Evolutionary conservation across 2,888 invertebrate species (phyloP), one percentile per base, ranked within the genome.

Genomic region (Seira ritae): DNA sequence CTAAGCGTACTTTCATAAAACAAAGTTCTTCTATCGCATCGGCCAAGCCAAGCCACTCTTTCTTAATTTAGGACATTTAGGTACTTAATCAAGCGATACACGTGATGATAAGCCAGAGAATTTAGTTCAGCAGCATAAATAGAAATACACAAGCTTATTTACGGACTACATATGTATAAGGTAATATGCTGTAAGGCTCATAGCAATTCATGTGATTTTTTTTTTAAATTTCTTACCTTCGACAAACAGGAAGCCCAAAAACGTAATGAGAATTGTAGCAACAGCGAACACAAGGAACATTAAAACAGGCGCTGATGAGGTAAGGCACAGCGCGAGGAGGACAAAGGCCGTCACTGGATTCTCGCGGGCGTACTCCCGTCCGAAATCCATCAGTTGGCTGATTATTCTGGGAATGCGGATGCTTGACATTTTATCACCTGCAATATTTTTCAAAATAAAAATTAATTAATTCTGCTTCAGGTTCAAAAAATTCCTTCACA

Each of bases 241-340:
- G 12, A 87, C 82, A 73, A 86, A 86, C 20, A 87, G 74, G 85
- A 87, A 87, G 62, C 87, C 87, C 55, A 87, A 46, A 66, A 87
- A 87, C 31, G 87, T 81, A 20, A 87, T 69, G 23, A 85, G 76
- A 55, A 87, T 84, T 19, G 87, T 87, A 68, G 77, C 73, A 1
- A 84, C 46, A 50, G 87, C 87, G 68, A 87, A 87, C 12, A 81
- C 85, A 55, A 87, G 77, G 42, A 87, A 87, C 24, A 86, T 65
- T 20, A 86, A 60, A 20, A 87, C 77, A 17, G 87, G 87, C 12
- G 85, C 50, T 23, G 84, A 71, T n/a, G 84, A 87, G 12, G 85
- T 86, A 67, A 86, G 60, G n/a, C 67, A 76, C 17, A 87, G 74
- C 4, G 85, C 84, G 0, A 87, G 55, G 46, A 87, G 71, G 17